These are phyloP conservation scores for Naso thynnoides DNA, from an alignment of 2,797 vertebrate genomes.

Conservation along the genomic window DNA sequence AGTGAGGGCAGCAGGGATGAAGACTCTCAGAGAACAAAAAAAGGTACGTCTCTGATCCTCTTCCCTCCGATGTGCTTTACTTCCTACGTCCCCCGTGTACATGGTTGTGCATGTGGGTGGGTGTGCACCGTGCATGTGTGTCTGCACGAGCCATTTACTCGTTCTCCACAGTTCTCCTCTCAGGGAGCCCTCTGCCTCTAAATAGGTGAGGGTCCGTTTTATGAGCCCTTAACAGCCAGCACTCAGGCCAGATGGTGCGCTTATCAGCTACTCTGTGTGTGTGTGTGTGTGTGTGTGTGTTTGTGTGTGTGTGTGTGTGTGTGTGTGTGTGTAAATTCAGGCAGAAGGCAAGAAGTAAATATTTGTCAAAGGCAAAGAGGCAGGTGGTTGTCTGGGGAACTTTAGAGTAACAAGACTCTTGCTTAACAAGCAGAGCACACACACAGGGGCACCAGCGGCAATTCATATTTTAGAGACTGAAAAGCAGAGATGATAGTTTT, in stretches of 20 bases:
- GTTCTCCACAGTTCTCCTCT: constrained; percentile 28
- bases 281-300: constrained; percentile 50
- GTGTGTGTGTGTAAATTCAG: constrained; percentile 40
- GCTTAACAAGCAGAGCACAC: constrained; percentile 55
- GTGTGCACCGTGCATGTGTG: not conserved
- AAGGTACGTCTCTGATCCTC: constrained; percentile 56
- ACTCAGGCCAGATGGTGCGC: constrained; percentile 82
- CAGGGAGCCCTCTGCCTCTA: constrained; percentile 52
- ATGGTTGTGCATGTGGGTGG: constrained; percentile 27
- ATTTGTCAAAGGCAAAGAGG: constrained; percentile 80
- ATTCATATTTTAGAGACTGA: constrained; percentile 11
- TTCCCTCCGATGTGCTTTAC: constrained; percentile 40
- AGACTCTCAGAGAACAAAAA: constrained; percentile 26
- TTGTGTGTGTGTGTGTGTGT: constrained; percentile 15
- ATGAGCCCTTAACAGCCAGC: constrained; percentile 80
- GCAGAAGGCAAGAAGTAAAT: constrained; percentile 79
- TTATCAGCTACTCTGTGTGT: constrained; percentile 75
- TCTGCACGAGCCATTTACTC: constrained; percentile 29
- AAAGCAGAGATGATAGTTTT: not conserved
- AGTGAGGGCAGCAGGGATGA: constrained; percentile 30
- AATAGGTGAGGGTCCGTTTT: constrained; percentile 76
- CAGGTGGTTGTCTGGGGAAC: constrained; percentile 74
- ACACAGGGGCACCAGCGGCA: constrained; percentile 18
- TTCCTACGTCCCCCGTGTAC: constrained; percentile 47
- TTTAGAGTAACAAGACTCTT: constrained; percentile 56